Evolutionary conservation across 2,113 vertebrate species (phyloP), one percentile per base, ranked within the genome.

Genomic region (Odontophorus gujanensis): DNA sequence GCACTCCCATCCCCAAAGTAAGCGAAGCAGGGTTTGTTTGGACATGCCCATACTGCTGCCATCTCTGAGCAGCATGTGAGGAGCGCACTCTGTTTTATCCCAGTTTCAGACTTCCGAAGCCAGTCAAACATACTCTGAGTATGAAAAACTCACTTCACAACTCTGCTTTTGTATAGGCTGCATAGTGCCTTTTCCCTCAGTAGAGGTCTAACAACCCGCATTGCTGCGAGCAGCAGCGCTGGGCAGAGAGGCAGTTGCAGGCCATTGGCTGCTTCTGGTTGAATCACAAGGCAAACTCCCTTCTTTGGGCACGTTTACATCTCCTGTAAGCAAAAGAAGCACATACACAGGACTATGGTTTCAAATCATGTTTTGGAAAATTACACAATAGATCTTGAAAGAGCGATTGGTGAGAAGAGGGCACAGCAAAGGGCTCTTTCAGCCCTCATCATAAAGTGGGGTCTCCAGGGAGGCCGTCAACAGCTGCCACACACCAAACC

Each of bases 151-250:
- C n/a, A 42, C 4, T 73, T 50, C 30, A 71, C 8, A 76, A 32
- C 21, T 93, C 55, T 72, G 34, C 26, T 90, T 90, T 68, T 16
- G 32, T 17, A 38, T 67, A 65, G 63, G 4, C 11, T 2, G 3
- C 8, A 13, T 1, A 42, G 14, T 0, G 7, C 11, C 24, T 51
- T 68, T 87, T 67, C 47, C 51, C 30, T 77, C 47, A 34, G 61
- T 1, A n/a, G 25, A 18, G 79, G 15, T 30, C 76, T 19, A 36
- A 62, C 57, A 88, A 76, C 14, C 28, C 20, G 66, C 1, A 1
- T n/a, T n/a, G 42, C 0, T 0, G 47, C 0, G 8, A 74, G 53
- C 11, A 73, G 65, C 4, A 3, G 26, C 34, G 6, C 17, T 42
- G 53, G 20, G 28, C n/a, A 21, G 18, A 22, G 28, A 19, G 47